Evolutionary conservation across 2,888 invertebrate species (phyloP).

Genomic region (Diadegma fenestrale): DNA sequence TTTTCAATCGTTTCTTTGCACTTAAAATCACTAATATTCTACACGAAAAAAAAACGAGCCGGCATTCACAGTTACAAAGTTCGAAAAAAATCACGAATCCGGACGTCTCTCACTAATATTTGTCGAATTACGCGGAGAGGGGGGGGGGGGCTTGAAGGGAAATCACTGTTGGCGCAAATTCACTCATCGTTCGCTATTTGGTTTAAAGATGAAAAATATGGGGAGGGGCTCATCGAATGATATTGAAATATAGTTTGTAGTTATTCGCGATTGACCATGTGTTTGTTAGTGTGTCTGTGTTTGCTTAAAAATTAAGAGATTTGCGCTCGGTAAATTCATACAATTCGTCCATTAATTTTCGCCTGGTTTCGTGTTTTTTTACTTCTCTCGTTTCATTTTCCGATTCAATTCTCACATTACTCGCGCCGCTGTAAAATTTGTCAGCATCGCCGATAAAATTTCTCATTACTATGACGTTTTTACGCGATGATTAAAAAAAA

Average conservation of each 20-base stretch:
- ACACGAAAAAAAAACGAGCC: slow-evolving; percentile 41
- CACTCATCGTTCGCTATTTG: slow-evolving; percentile 41
- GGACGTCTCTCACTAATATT: slow-evolving; percentile 41
- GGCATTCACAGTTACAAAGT: slow-evolving; percentile 26
- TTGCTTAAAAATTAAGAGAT: slow-evolving; percentile 70
- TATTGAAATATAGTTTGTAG: slow-evolving; percentile 81
- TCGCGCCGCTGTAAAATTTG: slow-evolving; percentile 77
- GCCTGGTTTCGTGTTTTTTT: background rate
- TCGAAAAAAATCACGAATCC: slow-evolving; percentile 34
- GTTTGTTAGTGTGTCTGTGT: slow-evolving; percentile 13
- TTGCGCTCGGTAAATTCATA: slow-evolving; percentile 57
- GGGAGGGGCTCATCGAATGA: slow-evolving; percentile 74
- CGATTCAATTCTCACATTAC: background rate
- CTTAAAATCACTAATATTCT: slow-evolving; percentile 43
- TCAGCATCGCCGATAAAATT: slow-evolving; percentile 70
- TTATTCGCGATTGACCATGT: slow-evolving; percentile 72
- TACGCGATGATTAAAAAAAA: slow-evolving; percentile 38
- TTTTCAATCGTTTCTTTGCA: slow-evolving; percentile 12
- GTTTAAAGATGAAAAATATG: background rate
- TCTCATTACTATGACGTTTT: slow-evolving; percentile 14
- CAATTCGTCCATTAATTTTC: slow-evolving; percentile 57
- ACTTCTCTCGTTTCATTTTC: background rate
- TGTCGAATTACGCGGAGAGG: slow-evolving; percentile 18
- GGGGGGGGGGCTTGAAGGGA: background rate
- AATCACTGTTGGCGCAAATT: slow-evolving; percentile 4